Base-by-base conservation (phyloP, 2,797 vertebrate species). In the Liparis tanakae region DNA sequence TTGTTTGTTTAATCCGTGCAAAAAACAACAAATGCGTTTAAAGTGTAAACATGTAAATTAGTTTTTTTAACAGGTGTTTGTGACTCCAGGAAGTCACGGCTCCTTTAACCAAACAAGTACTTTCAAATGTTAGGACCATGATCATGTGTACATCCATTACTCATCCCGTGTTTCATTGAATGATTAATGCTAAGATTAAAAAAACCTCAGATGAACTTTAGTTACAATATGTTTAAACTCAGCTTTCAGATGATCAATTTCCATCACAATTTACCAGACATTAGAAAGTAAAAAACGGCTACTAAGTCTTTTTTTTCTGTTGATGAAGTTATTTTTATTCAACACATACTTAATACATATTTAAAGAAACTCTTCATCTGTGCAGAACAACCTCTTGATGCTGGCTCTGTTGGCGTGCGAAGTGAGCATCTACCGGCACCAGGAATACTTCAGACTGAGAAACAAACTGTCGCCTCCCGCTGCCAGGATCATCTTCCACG, bases 341-440 rank as follows among this genome's bases (percentile, higher is more conserved):
- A 20, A 50, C 10, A 20, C n/a, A 50, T 22, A 48, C 18, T 9
- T 48, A 30, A 17, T 13, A 56, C 3, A 48, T 14, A 13, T 63
- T 46, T 41, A 22, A 56, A 55, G 10, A 39, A 44, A 13, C 44
- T 14, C 7, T 58, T 58, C 10, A 3, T 69, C 15, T 62, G 43
- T 85, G 73, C 82, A 99, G 98, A 95, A 98, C 88, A 98, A 99
- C 71, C 93, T 99, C 54, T 63, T 99, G 90, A 98, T 99, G 96
- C 80, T 99, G 86, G 98, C 96, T 55, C 92, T 99, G 80, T 80
- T 99, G 87, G 97, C 95, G 9, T 98, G 99, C 25, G 98, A 99
- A 94, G 97, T 98, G 62, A 99, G 98, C 44, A 94, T 99, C 88
- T 98, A 98, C 85, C 96, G 98, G 62, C 98, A 99, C 84, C 98